These are phyloP conservation scores for Brenthis daphne DNA, from an alignment of 2,888 invertebrate genomes.

Conservation along the genomic window DNA sequence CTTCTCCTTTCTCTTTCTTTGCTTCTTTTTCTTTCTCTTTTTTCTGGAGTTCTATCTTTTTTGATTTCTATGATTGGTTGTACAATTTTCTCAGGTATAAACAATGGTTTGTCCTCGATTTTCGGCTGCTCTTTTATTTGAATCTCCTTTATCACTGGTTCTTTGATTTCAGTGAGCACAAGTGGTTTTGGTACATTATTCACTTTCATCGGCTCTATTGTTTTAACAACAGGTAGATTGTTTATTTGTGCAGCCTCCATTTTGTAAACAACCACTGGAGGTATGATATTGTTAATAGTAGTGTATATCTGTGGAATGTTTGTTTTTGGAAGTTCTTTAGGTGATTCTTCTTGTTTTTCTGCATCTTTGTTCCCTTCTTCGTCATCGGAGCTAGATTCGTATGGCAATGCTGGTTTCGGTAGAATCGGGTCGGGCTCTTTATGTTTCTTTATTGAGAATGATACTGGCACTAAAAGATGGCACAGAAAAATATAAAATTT, in stretches of 20 bases:
- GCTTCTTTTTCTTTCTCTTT: slow-evolving; percentile 38
- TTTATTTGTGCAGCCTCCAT: slow-evolving; percentile 56
- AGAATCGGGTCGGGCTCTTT: slow-evolving; percentile 87
- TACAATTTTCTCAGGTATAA: slow-evolving; percentile 27
- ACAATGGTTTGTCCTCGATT: slow-evolving; percentile 38
- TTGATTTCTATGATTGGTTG: slow-evolving; percentile 40
- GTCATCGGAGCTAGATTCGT: slow-evolving; percentile 87
- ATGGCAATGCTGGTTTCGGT: slow-evolving; percentile 88
- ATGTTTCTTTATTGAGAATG: slow-evolving; percentile 92
- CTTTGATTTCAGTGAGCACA: slow-evolving; percentile 35
- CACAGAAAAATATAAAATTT: background rate
- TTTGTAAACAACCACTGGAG: slow-evolving; percentile 66
- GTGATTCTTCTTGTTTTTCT: slow-evolving; percentile 45
- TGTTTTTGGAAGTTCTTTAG: slow-evolving; percentile 40
- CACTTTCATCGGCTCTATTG: slow-evolving; percentile 46
- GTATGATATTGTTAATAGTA: slow-evolving; percentile 46
- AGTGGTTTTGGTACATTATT: slow-evolving; percentile 43
- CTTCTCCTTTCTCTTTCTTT: slow-evolving; percentile 43
- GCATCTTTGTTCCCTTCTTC: slow-evolving; percentile 73
- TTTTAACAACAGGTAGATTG: slow-evolving; percentile 51
- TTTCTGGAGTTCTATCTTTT: slow-evolving; percentile 41
- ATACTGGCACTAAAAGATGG: slow-evolving; percentile 85
- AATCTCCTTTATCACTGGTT: slow-evolving; percentile 30
- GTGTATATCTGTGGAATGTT: slow-evolving; percentile 45
- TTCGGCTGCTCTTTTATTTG: slow-evolving; percentile 38